These are phyloP conservation scores for Tinea trinotella DNA, from an alignment of 2,888 invertebrate genomes.

Conservation along the genomic window DNA sequence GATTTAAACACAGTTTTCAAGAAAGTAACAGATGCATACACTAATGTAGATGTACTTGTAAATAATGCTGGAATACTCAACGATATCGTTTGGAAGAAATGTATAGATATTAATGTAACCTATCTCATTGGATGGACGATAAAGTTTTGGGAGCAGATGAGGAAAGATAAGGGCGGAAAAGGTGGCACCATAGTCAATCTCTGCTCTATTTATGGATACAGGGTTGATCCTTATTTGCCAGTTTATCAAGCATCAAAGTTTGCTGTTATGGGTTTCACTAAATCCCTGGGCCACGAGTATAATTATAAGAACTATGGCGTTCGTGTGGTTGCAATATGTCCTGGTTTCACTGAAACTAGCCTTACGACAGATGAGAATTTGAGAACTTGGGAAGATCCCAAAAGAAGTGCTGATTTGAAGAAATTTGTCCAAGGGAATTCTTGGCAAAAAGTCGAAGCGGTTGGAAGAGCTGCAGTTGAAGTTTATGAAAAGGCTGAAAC, in stretches of 20 bases:
- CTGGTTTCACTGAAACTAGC: constrained; percentile 61
- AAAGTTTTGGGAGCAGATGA: constrained; percentile 72
- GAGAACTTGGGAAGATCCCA: constrained; percentile 20
- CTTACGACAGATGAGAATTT: constrained; percentile 25
- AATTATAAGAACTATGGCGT: constrained; percentile 62
- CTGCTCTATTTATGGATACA: constrained; percentile 72
- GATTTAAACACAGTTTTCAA: constrained; percentile 55
- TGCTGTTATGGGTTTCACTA: constrained; percentile 65
- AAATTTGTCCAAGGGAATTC: constrained; percentile 25
- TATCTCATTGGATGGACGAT: constrained; percentile 48
- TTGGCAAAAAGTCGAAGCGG: constrained; percentile 39
- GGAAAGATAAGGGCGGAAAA: constrained; percentile 64
- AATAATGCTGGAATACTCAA: constrained; percentile 56
- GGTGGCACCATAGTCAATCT: constrained; percentile 79
- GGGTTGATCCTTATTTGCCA: constrained; percentile 61
- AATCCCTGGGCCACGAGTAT: constrained; percentile 52
- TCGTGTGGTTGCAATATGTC: constrained; percentile 65
- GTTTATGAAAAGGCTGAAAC: constrained; percentile 49
- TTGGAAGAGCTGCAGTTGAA: constrained; percentile 39
- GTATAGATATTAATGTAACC: constrained; percentile 45
- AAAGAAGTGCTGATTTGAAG: constrained; percentile 28
- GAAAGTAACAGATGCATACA: constrained; percentile 36
- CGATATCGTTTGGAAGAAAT: constrained; percentile 31
- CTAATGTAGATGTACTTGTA: constrained; percentile 49
- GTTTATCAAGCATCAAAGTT: constrained; percentile 75